Conservation (phyloP, 2,797 vertebrate species). For the Ceyx erithaca region DNA sequence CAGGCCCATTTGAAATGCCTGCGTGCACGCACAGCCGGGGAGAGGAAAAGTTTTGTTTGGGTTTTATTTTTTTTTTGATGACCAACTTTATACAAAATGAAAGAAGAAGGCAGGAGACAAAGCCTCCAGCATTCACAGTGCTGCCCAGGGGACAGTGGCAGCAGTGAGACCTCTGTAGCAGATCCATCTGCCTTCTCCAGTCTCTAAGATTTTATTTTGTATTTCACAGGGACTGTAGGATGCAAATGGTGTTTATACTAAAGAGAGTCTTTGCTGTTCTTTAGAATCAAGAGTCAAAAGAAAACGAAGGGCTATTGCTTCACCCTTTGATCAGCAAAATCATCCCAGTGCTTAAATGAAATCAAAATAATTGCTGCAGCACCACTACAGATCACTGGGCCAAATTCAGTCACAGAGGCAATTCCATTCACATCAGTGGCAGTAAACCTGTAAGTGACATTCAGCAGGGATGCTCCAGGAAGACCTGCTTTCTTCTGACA, state of each 20-base stretch:
- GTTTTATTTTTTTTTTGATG: neutral
- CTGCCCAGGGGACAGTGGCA: neutral
- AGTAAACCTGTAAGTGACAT: neutral
- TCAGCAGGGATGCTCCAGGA: neutral
- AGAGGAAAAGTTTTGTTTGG: neutral
- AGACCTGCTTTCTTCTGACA: neutral
- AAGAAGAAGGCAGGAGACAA: neutral
- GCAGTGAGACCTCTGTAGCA: neutral
- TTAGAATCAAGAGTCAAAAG: neutral
- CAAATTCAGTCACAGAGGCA: neutral
- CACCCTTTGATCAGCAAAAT: neutral
- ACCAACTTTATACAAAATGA: slow-evolving; percentile 14
- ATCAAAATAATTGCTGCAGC: neutral
- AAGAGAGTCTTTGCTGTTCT: neutral
- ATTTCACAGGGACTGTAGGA: neutral
- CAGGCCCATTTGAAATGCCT: neutral
- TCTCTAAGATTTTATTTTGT: neutral
- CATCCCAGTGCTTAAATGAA: neutral
- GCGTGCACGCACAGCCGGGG: neutral
- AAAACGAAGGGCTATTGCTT: neutral
- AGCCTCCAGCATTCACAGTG: neutral
- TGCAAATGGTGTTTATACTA: neutral
- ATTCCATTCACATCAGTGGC: neutral
- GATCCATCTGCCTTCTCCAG: neutral
- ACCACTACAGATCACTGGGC: neutral